These are phyloP conservation scores for Amblyteles armatorius DNA, from an alignment of 2,888 invertebrate genomes.

Conservation along the genomic window DNA sequence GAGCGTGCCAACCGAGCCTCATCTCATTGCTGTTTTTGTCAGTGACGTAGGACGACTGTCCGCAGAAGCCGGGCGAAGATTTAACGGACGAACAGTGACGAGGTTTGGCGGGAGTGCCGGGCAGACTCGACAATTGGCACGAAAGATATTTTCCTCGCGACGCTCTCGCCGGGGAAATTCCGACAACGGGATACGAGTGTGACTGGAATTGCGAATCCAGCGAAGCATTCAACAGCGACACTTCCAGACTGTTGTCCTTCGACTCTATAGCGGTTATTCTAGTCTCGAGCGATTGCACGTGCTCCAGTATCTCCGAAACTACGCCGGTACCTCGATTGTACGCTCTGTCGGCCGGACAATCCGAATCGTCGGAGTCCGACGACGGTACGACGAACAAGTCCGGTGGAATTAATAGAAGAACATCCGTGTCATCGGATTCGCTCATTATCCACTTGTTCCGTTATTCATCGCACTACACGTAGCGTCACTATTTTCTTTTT, in stretches of 20 bases:
- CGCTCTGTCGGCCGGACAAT: constrained; percentile 50
- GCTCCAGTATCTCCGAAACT: constrained; percentile 88
- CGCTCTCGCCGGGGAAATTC: constrained; percentile 39
- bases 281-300: constrained; percentile 87
- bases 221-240: constrained; percentile 65
- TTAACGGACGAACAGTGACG: constrained; percentile 77
- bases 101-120: constrained; percentile 77
- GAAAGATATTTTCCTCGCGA: constrained; percentile 73
- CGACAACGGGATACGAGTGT: constrained; percentile 10
- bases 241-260: constrained; percentile 79
- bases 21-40: constrained; percentile 66
- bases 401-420: constrained; percentile 92
- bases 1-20: constrained; percentile 44
- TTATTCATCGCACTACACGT: constrained; percentile 29
- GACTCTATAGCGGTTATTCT: constrained; percentile 86
- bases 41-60: constrained; percentile 60
- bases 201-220: constrained; percentile 41
- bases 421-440: constrained; percentile 93
- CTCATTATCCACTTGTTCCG: constrained; percentile 85
- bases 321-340: constrained; percentile 83
- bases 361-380: constrained; percentile 85
- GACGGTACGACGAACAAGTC: constrained; percentile 89
- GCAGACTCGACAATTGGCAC: constrained; percentile 76
- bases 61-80: constrained; percentile 76
- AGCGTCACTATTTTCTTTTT: not conserved